Conservation (phyloP, 2,797 vertebrate species). For the Myotis pilosus region DNA sequence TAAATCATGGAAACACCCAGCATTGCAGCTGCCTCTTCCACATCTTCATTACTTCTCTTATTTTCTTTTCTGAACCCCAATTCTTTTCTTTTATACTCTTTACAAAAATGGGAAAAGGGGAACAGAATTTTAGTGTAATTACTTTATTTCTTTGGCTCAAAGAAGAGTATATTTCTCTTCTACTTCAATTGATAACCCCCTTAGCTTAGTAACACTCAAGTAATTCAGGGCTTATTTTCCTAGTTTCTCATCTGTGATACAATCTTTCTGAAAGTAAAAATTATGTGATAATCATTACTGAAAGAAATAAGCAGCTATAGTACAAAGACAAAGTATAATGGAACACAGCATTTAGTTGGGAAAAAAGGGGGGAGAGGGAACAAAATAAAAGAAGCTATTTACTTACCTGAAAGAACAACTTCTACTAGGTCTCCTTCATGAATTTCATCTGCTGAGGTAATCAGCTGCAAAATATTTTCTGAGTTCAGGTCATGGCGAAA, state of each 20-base stretch:
- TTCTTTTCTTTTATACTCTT: conserved; percentile 25
- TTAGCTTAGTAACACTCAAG: conserved; percentile 32
- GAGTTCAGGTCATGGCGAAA: conserved; percentile 97
- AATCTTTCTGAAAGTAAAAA: conserved; percentile 40
- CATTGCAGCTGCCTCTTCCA: not conserved
- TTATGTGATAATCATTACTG: not conserved
- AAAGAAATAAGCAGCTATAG: conserved; percentile 2
- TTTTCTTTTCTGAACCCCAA: conserved; percentile 39
- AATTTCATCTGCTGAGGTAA: conserved; percentile 95
- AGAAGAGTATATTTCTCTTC: conserved; percentile 2
- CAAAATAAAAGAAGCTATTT: conserved; percentile 25
- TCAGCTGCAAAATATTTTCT: conserved; percentile 97
- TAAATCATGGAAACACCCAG: not conserved
- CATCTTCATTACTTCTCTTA: not conserved
- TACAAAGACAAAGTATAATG: not conserved
- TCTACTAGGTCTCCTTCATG: conserved; percentile 90
- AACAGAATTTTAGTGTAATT: conserved; percentile 20
- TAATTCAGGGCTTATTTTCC: conserved; percentile 16
- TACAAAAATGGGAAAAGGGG: not conserved
- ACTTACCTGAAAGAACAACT: conserved; percentile 95
- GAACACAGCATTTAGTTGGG: not conserved
- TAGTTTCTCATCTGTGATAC: conserved; percentile 37
- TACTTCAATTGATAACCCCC: conserved; percentile 1
- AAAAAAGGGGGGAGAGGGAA: not conserved
- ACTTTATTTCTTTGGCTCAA: conserved; percentile 9